These are phyloP conservation scores for Lithobates sylvaticus DNA, from an alignment of 2,797 vertebrate genomes.

Conservation along the genomic window DNA sequence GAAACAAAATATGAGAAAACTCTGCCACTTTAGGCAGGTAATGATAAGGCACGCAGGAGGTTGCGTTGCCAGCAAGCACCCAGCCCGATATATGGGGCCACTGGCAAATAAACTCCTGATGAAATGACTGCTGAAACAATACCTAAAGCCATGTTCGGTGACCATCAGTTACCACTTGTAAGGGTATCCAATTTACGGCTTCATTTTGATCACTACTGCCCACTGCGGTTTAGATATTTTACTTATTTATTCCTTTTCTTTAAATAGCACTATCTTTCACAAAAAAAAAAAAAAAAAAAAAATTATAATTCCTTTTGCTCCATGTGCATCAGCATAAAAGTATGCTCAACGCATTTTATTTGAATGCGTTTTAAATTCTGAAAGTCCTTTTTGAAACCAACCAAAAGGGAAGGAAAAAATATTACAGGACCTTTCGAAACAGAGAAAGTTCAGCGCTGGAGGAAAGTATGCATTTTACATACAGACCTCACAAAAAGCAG, in stretches of 20 bases:
- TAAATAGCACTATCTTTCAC: conserved; percentile 52
- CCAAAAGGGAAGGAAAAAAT: conserved; percentile 10
- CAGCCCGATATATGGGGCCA: not conserved
- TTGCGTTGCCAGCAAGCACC: conserved; percentile 28
- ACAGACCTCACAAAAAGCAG: conserved; percentile 44
- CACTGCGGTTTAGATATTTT: conserved; percentile 16
- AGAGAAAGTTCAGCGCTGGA: conserved; percentile 22
- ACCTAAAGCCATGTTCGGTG: conserved; percentile 19
- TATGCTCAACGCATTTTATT: conserved; percentile 14
- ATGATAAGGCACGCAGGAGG: conserved; percentile 56
- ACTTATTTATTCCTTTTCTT: conserved; percentile 44
- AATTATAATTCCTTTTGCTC: conserved; percentile 15
- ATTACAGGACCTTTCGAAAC: conserved; percentile 24
- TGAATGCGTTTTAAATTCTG: conserved; percentile 7
- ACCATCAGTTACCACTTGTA: conserved; percentile 22
- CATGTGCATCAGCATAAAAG: not conserved
- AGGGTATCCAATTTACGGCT: conserved; percentile 10
- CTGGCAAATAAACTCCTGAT: conserved; percentile 30
- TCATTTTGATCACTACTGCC: conserved; percentile 16
- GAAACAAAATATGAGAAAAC: not conserved
- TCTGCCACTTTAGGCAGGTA: not conserved
- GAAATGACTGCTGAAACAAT: not conserved
- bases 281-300: conserved; percentile 36
- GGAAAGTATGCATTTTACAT: conserved; percentile 39
- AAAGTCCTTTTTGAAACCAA: conserved; percentile 24